Evolutionary conservation across 2,888 invertebrate species (phyloP).

Genomic region (Sarcophaga variegata): DNA sequence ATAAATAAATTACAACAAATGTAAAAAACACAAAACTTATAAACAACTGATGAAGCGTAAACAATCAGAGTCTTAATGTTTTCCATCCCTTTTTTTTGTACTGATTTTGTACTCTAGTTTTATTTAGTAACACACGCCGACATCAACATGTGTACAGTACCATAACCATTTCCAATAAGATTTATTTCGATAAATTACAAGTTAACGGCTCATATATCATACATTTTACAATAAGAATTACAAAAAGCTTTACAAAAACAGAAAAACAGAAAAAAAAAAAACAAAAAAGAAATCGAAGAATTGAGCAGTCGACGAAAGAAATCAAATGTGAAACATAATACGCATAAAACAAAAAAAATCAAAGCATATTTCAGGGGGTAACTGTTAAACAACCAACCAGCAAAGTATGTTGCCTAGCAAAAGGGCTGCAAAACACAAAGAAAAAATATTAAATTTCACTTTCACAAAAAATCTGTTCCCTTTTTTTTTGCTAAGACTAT

Average conservation of each 20-base stretch:
- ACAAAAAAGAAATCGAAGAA: background rate
- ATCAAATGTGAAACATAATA: background rate
- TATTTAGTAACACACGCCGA: background rate
- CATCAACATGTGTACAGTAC: constrained; percentile 28
- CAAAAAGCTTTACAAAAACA: background rate
- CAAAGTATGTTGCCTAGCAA: constrained; percentile 35
- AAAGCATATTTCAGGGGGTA: constrained; percentile 17
- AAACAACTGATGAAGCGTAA: constrained; percentile 45
- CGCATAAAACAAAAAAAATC: constrained; percentile 23
- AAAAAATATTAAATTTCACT: background rate
- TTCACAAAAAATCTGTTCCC: background rate
- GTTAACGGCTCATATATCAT: constrained; percentile 52
- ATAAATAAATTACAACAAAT: constrained; percentile 47
- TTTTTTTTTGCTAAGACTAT: too few relatives aligned
- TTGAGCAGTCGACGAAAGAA: too few relatives aligned
- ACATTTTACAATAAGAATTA: constrained; percentile 12
- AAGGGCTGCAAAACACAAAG: constrained; percentile 1
- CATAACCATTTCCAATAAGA: constrained; percentile 36
- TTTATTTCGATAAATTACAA: constrained; percentile 59
- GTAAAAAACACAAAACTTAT: background rate
- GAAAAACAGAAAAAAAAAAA: background rate
- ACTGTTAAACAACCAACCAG: background rate
- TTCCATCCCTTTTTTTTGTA: background rate
- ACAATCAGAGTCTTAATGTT: background rate
- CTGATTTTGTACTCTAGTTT: background rate